Evolutionary conservation across 2,113 vertebrate species (phyloP), one percentile per base, ranked within the genome.

Genomic region (Gymnocephalus cernua): DNA sequence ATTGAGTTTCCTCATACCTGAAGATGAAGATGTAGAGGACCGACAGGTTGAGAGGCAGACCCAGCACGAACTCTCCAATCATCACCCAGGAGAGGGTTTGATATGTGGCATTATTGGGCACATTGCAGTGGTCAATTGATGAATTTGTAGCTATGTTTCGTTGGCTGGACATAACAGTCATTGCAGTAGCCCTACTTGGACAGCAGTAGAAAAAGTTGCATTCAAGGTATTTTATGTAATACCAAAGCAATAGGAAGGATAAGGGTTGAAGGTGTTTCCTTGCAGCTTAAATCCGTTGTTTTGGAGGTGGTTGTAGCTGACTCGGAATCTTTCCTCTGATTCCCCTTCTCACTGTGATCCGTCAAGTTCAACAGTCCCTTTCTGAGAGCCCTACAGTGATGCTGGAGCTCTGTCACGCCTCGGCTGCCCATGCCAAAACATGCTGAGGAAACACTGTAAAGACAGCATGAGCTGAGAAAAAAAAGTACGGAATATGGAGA

Each of bases 11-110:
- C 27, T 45, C 69, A 0, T 91, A 93, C 91, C 88, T 93, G 83
- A 96, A 96, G 72, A 95, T 90, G 90, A 98, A 96, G 38, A 96
- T 85, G 45, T 94, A 95, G 71, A 96, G 93, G 62, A 95, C 93
- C 0, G 96, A 77, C 18, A 95, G 88, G 45, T 95, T 96, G 88
- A 96, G 94, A 32, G 96, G 93, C 58, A 96, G 88, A 38, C 95
- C 96, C 13, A 97, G 84, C 3, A 15, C 9, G 12, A 93, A 93
- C 75, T 93, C 70, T 25, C 19, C 83, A 1, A 53, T 4, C 77
- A 93, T 86, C 35, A 93, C 0, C 79, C 79, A 75, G 48, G 88
- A 87, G 3, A 93, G 79, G 16, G 3, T 4, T 4, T 74, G 0
- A 15, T 93, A 93, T 2, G 86, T 91, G 23, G 0, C 0, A 0